phyloP scores from a whole-genome alignment of 2,113 vertebrate genomes.

The Thunnus thynnus region DNA sequence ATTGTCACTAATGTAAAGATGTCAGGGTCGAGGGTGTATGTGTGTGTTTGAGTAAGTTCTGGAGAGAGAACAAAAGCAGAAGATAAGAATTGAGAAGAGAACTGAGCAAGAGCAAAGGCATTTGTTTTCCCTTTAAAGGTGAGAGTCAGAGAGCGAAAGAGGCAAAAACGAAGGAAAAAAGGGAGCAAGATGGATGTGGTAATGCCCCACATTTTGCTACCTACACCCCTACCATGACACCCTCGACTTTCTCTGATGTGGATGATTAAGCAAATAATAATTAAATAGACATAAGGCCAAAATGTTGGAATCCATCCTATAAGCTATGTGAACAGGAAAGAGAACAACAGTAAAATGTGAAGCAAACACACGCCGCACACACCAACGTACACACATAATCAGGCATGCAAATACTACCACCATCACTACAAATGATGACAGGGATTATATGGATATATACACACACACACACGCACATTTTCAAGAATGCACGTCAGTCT shows the following conservation, averaged over 20 bases:
- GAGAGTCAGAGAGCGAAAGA: too few relatives aligned
- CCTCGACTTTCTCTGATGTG: not conserved
- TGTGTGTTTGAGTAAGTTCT: constrained; percentile 1
- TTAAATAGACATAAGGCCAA: not conserved
- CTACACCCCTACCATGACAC: not conserved
- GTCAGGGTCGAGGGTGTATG: not conserved
- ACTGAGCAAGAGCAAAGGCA: too few relatives aligned
- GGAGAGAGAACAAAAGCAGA: constrained; percentile 6
- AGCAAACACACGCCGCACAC: not conserved
- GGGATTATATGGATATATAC: constrained; percentile 49
- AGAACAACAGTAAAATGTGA: not conserved
- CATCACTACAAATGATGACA: constrained; percentile 49
- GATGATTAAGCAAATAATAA: not conserved
- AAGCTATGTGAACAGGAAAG: not conserved
- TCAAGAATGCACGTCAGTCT: constrained; percentile 61
- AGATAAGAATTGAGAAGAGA: not conserved
- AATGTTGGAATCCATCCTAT: not conserved
- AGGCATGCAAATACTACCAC: constrained; percentile 37
- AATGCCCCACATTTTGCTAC: not conserved
- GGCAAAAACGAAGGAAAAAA: not conserved
- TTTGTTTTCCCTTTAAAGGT: too few relatives aligned
- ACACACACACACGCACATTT: constrained; percentile 37
- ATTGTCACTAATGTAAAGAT: constrained; percentile 21
- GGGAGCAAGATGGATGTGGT: too few relatives aligned
- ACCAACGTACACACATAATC: constrained; percentile 6